phyloP scores from a whole-genome alignment of 2,888 invertebrate species.

The Drosophila nr. perissopoda region DNA sequence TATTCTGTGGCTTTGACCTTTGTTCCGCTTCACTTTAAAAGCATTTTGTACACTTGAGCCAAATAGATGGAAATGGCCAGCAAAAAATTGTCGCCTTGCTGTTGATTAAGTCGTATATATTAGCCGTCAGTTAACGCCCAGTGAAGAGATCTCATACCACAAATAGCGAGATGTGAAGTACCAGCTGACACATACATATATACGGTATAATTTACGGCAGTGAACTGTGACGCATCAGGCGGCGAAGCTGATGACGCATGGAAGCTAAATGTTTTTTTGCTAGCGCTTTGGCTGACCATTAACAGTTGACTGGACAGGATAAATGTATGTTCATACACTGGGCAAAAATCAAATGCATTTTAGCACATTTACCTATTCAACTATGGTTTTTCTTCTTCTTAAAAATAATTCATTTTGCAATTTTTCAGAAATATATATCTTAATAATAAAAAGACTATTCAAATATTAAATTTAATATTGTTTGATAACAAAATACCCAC shows the following conservation, averaged over 20 bases:
- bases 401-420: no score
- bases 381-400: not conserved
- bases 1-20: not conserved
- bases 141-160: not conserved
- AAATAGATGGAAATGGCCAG: not conserved
- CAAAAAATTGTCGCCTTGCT: not conserved
- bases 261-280: conserved; percentile 31
- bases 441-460: no score
- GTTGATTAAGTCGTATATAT: conserved; percentile 18
- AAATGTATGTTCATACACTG: not conserved
- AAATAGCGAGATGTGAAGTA: conserved; percentile 9
- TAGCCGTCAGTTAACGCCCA: not conserved
- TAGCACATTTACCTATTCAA: not conserved
- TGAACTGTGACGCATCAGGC: conserved; percentile 39
- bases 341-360: not conserved
- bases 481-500: no score
- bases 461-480: no score
- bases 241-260: conserved; percentile 57
- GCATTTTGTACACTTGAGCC: not conserved
- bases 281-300: conserved; percentile 25
- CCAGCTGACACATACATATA: conserved; percentile 13
- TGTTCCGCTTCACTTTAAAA: not conserved
- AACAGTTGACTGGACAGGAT: conserved; percentile 55
- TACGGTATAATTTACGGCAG: not conserved
- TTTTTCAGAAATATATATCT: no score